Evolutionary conservation across 2,113 vertebrate species (phyloP).

Genomic region (Rhinolophus sinicus): DNA sequence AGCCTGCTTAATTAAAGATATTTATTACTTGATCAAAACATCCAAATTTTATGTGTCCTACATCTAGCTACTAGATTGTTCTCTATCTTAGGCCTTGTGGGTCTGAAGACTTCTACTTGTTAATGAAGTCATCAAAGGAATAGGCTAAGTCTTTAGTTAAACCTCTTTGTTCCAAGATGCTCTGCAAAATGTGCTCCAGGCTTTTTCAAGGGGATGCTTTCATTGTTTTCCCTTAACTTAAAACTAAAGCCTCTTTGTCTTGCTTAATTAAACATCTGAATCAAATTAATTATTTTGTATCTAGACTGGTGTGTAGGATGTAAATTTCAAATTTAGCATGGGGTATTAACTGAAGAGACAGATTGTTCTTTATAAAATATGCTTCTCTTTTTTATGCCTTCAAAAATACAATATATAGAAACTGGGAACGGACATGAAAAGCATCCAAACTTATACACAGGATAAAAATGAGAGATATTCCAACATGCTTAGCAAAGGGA

Average conservation of each 20-base stretch:
- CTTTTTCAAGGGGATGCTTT: slow-evolving; percentile 76
- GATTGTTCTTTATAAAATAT: slow-evolving; percentile 69
- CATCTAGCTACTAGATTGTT: slow-evolving; percentile 87
- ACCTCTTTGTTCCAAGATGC: slow-evolving; percentile 87
- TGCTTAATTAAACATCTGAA: slow-evolving; percentile 84
- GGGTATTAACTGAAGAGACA: slow-evolving; percentile 72
- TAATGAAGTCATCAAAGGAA: slow-evolving; percentile 86
- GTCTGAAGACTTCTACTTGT: slow-evolving; percentile 84
- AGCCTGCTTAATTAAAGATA: slow-evolving; percentile 86
- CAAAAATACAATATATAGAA: slow-evolving; percentile 60
- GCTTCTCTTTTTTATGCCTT: slow-evolving; percentile 42
- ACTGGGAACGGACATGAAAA: slow-evolving; percentile 6
- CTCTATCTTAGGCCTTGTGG: slow-evolving; percentile 84
- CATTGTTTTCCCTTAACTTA: slow-evolving; percentile 74
- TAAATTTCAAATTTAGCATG: slow-evolving; percentile 77
- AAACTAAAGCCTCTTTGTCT: slow-evolving; percentile 81
- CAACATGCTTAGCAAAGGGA: neutral
- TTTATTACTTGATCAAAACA: slow-evolving; percentile 89
- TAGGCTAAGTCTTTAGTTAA: slow-evolving; percentile 84
- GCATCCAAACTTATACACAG: neutral
- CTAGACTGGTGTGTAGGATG: slow-evolving; percentile 70
- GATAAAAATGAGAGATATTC: neutral
- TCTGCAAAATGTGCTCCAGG: slow-evolving; percentile 83
- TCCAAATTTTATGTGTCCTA: slow-evolving; percentile 85
- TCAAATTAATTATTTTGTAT: slow-evolving; percentile 86